Percentiles rank a stretch among this genome's conserved stretches.
Conservation (phyloP, 2,888 invertebrate genomes). For the Graphium colonna region DNA sequence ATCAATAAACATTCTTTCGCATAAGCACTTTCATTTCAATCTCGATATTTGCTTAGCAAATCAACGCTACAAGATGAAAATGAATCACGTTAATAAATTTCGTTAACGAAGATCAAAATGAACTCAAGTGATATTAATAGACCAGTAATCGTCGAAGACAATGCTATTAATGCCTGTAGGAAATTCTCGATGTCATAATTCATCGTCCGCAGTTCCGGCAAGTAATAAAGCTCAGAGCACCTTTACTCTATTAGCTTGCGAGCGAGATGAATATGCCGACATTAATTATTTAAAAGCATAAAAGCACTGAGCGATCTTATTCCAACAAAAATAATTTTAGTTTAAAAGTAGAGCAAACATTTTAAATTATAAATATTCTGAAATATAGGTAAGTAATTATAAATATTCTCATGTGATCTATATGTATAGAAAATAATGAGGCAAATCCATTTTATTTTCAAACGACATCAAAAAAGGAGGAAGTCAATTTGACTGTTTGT, state of each 20-base stretch:
- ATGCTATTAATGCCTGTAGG: constrained; percentile 22
- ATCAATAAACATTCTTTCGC: too few relatives aligned
- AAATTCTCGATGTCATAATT: constrained; percentile 33
- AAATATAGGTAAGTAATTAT: too few relatives aligned
- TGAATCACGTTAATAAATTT: constrained; percentile 49
- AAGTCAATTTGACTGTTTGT: too few relatives aligned
- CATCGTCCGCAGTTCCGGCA: constrained; percentile 28
- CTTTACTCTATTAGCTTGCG: constrained; percentile 19
- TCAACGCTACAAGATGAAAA: constrained; percentile 3
- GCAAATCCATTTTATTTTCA: too few relatives aligned
- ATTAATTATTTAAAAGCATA: constrained; percentile 2
- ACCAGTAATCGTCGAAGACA: constrained; percentile 33
- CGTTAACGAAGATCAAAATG: constrained; percentile 32
- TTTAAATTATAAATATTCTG: too few relatives aligned
- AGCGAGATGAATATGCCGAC: constrained; percentile 2
- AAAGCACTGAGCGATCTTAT: background rate
- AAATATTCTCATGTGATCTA: too few relatives aligned
- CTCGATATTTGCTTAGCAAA: background rate
- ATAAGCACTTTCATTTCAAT: too few relatives aligned
- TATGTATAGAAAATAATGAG: too few relatives aligned
- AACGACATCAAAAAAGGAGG: too few relatives aligned
- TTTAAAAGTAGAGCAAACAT: too few relatives aligned
- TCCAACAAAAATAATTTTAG: background rate
- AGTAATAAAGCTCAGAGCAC: constrained; percentile 29
- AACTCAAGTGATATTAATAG: constrained; percentile 43